Evolutionary conservation across 2,888 invertebrate species (phyloP).

Genomic region (Dolichomitus sp.): DNA sequence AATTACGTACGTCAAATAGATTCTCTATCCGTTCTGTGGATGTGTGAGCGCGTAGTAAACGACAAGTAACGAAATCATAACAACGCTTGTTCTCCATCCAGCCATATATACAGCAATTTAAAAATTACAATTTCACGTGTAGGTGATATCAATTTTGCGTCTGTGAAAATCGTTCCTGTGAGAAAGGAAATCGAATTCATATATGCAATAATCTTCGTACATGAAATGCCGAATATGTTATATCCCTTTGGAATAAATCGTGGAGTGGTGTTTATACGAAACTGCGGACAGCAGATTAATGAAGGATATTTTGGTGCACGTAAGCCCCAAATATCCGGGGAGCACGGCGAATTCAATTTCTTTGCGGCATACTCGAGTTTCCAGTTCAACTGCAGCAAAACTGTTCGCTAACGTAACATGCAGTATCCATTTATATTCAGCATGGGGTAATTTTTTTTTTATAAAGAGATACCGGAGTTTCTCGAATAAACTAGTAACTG

Average conservation of each 20-base stretch:
- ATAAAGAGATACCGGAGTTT: conserved; percentile 4
- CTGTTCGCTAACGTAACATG: conserved; percentile 2
- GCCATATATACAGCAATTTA: background rate
- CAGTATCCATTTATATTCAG: background rate
- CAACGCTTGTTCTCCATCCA: background rate
- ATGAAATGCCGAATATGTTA: conserved; percentile 1
- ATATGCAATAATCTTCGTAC: background rate
- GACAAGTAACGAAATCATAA: background rate
- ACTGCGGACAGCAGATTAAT: conserved; percentile 4
- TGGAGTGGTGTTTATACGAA: background rate
- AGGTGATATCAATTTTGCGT: too few relatives aligned
- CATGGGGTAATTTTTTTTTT: background rate
- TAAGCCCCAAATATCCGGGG: conserved; percentile 6
- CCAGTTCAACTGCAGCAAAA: background rate
- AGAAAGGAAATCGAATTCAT: background rate
- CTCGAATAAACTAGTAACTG: conserved; percentile 21
- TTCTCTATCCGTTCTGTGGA: too few relatives aligned
- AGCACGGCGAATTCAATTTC: conserved; percentile 5
- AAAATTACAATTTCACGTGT: background rate
- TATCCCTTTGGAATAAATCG: background rate
- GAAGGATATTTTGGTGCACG: conserved; percentile 23
- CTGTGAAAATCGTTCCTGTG: too few relatives aligned
- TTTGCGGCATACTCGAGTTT: conserved; percentile 27
- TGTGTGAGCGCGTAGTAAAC: too few relatives aligned
- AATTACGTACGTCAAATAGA: too few relatives aligned